These are phyloP conservation scores for Aplysia californica DNA, from an alignment of 1,140 invertebrate genomes.

Conservation along the genomic window DNA sequence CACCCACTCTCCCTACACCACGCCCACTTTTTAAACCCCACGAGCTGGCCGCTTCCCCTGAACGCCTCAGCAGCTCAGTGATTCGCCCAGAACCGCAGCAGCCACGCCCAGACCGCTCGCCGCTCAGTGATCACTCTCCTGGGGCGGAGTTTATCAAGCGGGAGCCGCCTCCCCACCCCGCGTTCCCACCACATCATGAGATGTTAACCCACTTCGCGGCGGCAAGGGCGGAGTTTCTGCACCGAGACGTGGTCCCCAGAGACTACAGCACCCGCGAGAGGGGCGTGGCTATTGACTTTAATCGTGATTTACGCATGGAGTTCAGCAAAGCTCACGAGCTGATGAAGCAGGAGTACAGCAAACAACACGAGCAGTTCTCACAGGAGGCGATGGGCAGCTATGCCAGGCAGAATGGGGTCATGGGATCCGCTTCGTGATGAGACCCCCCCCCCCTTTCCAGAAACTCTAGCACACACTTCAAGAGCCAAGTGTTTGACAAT, in stretches of 20 bases:
- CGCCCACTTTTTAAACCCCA: slow-evolving; percentile 27
- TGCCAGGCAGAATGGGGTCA: slow-evolving; percentile 9
- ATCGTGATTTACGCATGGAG: slow-evolving; percentile 14
- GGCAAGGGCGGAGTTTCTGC: slow-evolving; percentile 17
- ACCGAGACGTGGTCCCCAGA: slow-evolving; percentile 15
- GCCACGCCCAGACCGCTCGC: background rate
- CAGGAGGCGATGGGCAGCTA: slow-evolving; percentile 3
- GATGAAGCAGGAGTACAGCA: slow-evolving; percentile 14
- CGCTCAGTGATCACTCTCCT: background rate
- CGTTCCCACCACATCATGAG: slow-evolving; percentile 16
- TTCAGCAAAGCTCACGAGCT: slow-evolving; percentile 28
- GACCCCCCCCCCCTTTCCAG: background rate
- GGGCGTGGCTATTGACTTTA: slow-evolving; percentile 8
- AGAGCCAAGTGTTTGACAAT: background rate
- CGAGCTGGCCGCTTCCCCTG: slow-evolving; percentile 8
- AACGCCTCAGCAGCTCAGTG: background rate
- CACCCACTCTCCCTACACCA: background rate
- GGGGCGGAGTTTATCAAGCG: slow-evolving; percentile 24
- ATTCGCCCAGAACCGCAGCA: background rate
- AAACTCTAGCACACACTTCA: background rate
- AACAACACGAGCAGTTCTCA: slow-evolving; percentile 14
- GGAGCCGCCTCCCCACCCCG: slow-evolving; percentile 5
- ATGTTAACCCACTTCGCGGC: slow-evolving; percentile 28
- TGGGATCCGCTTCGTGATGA: slow-evolving; percentile 26
- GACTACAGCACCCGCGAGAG: background rate